phyloP scores from a whole-genome alignment of 2,888 invertebrate species.

The Tolmerus cingulatus region DNA sequence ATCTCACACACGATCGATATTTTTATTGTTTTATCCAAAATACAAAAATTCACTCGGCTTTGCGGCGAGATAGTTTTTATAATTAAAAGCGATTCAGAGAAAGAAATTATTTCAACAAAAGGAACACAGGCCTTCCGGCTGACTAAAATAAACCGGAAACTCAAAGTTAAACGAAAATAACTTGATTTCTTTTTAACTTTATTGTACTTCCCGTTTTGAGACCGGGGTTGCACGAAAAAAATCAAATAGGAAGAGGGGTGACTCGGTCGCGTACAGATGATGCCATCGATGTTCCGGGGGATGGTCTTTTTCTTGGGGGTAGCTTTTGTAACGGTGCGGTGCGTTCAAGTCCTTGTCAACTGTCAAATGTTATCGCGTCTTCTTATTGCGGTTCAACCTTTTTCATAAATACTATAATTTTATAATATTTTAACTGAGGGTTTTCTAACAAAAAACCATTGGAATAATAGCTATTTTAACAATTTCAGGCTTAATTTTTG shows the following conservation, averaged over 20 bases:
- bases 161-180: constrained; percentile 18
- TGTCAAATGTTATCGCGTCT: neutral
- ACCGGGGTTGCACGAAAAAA: constrained; percentile 34
- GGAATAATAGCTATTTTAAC: neutral
- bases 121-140: neutral
- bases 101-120: neutral
- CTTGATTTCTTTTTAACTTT: constrained; percentile 12
- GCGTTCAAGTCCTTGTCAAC: neutral
- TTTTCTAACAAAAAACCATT: neutral
- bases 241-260: constrained; percentile 31
- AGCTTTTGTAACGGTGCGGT: neutral
- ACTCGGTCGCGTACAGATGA: constrained; percentile 31
- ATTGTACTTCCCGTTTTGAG: constrained; percentile 20
- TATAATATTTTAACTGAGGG: neutral
- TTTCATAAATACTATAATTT: neutral
- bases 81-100: neutral
- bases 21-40: neutral
- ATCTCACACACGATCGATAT: constrained; percentile 25
- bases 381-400: neutral
- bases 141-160: constrained; percentile 17
- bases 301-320: constrained; percentile 7
- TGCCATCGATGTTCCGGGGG: constrained; percentile 33
- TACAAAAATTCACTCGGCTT: neutral
- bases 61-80: neutral
- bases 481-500: neutral